phyloP scores from a whole-genome alignment of 1,140 invertebrate species.

The Tribolium madens region DNA sequence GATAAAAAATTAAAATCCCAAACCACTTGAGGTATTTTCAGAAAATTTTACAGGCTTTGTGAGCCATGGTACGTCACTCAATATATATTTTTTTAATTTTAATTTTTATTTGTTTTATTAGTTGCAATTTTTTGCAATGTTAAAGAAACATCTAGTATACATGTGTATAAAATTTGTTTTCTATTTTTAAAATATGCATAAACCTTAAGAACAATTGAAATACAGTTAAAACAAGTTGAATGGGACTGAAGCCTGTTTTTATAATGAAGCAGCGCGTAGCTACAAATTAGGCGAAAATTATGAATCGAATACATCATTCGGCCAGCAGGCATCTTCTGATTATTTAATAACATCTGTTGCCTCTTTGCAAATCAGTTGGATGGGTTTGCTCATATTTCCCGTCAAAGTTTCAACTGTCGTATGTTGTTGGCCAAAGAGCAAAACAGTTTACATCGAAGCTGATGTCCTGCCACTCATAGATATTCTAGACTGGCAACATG shows the following conservation, averaged over 20 bases:
- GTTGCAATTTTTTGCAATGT: too few species aligned
- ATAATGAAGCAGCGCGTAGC: background rate
- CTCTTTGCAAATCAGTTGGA: conserved; percentile 30
- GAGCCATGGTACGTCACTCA: too few species aligned
- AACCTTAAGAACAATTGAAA: too few species aligned
- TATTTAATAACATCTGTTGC: conserved; percentile 32
- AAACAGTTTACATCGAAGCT: conserved; percentile 28
- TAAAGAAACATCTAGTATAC: too few species aligned
- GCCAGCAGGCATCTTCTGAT: background rate
- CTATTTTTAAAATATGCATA: too few species aligned
- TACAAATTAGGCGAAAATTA: background rate
- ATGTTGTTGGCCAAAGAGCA: conserved; percentile 26
- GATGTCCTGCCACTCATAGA: conserved; percentile 32
- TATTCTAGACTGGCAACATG: conserved; percentile 32
- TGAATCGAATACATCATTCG: conserved; percentile 1
- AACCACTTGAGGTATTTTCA: too few species aligned
- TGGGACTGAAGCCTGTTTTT: background rate
- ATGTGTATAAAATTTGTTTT: too few species aligned
- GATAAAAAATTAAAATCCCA: too few species aligned
- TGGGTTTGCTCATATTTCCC: conserved; percentile 30
- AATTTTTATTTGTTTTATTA: too few species aligned
- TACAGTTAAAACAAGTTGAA: too few species aligned
- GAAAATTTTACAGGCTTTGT: too few species aligned
- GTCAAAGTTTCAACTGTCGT: conserved; percentile 37
- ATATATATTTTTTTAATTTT: too few species aligned